Base-by-base conservation (phyloP, 2,113 vertebrate species). In the Antennarius striatus region DNA sequence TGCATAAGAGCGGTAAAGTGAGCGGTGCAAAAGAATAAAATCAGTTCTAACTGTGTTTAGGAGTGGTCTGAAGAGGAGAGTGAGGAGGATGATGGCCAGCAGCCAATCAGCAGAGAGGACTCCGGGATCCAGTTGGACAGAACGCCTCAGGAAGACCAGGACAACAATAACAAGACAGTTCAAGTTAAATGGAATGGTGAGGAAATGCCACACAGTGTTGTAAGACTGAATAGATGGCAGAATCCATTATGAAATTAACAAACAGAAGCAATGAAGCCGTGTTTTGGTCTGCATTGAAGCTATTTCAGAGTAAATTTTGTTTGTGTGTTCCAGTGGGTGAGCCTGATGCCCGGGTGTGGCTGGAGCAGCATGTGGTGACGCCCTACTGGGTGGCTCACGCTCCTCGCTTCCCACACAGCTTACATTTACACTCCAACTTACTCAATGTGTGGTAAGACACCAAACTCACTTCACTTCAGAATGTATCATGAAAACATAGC, bases 51-150 rank as follows among this genome's bases (percentile, higher is more conserved):
- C 13, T 62, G 5, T 3, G 47, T 56, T 17, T 68, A 99, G 98
- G 94, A 95, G 17, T 98, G 94, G 96, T 98, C 97, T 77, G 97
- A 96, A 82, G 94, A 95, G 42, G 96, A 97, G 80, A 96, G 95
- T 12, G 94, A 93, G n/a, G 94, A 94, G 0, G 96, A 98, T 0
- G 95, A 96, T 72, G 84, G 92, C 42, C 94, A 95, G 49, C 92
- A 95, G 80, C 93, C 93, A 50, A 90, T 98, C 60, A 99, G 96
- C 88, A 95, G 97, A 63, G 96, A 97, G 69, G 97, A 99, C 85
- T 99, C 98, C 4, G 98, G 98, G 55, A 99, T 99, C 86, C 98
- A 98, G 63, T 89, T 97, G 58, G 98, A 99, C 85, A 92, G 93
- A 62, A 99, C 96, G 0, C 96, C 98, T 0, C 93, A 93, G 77